Evolutionary conservation across 2,888 invertebrate species (phyloP).

Genomic region (Drosophila limbata): DNA sequence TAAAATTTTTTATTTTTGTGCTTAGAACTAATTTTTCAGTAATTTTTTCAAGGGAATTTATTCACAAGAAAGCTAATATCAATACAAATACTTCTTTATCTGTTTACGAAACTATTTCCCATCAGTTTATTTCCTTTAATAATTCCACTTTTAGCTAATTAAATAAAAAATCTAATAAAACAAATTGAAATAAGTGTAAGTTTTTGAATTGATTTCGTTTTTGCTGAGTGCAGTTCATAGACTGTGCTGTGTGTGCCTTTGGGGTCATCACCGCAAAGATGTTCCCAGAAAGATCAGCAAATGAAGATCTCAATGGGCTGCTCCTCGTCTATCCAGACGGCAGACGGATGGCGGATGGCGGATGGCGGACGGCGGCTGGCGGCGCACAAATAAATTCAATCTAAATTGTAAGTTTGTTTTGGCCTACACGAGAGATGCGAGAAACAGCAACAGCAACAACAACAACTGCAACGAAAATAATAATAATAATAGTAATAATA

Average conservation of each 20-base stretch:
- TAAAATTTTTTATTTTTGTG: too few relatives aligned
- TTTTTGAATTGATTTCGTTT: background rate
- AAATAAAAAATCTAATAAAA: background rate
- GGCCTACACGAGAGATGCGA: slow-evolving; percentile 67
- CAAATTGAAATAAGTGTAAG: too few relatives aligned
- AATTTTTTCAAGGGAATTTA: too few relatives aligned
- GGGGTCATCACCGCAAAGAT: slow-evolving; percentile 82
- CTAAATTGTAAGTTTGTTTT: slow-evolving; percentile 83
- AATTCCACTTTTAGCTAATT: background rate
- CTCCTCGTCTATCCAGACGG: slow-evolving; percentile 64
- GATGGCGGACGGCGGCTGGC: slow-evolving; percentile 48
- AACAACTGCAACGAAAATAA: slow-evolving; percentile 34
- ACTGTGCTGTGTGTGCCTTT: slow-evolving; percentile 59
- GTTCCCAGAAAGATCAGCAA: slow-evolving; percentile 84
- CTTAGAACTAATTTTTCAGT: too few relatives aligned
- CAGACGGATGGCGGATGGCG: slow-evolving; percentile 35
- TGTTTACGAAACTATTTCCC: too few relatives aligned
- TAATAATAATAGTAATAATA: slow-evolving; percentile 68
- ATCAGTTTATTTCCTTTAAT: too few relatives aligned
- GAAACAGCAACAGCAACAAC: slow-evolving; percentile 45
- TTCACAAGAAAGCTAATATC: too few relatives aligned
- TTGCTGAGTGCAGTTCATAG: slow-evolving; percentile 22
- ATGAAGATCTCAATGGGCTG: slow-evolving; percentile 84
- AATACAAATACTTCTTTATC: too few relatives aligned
- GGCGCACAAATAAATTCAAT: slow-evolving; percentile 82